Evolutionary conservation across 2,888 invertebrate species (phyloP).

Genomic region (Terebella lapidaria): DNA sequence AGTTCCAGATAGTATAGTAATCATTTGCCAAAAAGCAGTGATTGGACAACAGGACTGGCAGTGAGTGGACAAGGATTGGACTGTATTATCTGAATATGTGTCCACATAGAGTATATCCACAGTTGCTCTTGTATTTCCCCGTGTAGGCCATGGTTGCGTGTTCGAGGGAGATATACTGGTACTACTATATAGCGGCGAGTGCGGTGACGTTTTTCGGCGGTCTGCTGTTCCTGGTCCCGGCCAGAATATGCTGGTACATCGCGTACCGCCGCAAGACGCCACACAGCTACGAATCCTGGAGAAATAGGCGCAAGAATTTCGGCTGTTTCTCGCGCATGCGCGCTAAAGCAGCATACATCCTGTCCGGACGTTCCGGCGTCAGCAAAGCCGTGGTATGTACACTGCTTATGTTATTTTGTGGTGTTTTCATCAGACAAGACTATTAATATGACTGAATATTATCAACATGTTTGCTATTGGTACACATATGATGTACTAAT

Average conservation of each 20-base stretch:
- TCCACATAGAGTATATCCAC: too few species aligned
- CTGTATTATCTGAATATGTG: too few species aligned
- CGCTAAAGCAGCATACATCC: conserved; percentile 2
- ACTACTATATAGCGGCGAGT: conserved; percentile 15
- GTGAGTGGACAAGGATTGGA: too few species aligned
- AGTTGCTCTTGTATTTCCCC: too few species aligned
- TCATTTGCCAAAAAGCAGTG: too few species aligned
- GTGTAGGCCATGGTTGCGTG: conserved; percentile 18
- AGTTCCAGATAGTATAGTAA: too few species aligned
- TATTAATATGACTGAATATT: too few species aligned
- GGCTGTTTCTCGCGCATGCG: conserved; percentile 14
- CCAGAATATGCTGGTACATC: conserved; percentile 13
- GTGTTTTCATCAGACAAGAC: too few species aligned
- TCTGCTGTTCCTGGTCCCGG: conserved; percentile 16
- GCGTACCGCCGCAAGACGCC: background rate
- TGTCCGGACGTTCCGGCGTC: conserved; percentile 11
- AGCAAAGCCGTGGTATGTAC: conserved; percentile 20
- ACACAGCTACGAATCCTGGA: background rate
- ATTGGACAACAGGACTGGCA: too few species aligned
- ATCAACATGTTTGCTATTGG: too few species aligned
- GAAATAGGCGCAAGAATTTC: background rate
- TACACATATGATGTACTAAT: too few species aligned
- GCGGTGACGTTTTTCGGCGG: conserved; percentile 21
- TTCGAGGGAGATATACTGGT: conserved; percentile 13
- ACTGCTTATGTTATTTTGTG: background rate